Conservation (phyloP, 2,113 vertebrate species). For the Noturus placidus region DNA sequence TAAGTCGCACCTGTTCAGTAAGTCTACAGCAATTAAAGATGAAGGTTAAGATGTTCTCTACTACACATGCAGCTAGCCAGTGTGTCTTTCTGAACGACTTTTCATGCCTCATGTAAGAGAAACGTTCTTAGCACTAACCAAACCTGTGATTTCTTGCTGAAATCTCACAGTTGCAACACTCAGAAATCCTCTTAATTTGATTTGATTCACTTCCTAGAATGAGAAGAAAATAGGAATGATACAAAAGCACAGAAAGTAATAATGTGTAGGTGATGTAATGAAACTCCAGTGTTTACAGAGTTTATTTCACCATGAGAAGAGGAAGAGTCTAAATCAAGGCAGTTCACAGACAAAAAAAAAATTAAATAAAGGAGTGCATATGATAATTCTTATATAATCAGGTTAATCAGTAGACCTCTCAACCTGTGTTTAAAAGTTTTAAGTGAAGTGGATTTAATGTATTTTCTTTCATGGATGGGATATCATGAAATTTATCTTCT, state of each 20-base stretch:
- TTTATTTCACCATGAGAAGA: not conserved
- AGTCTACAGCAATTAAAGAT: not conserved
- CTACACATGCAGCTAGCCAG: not conserved
- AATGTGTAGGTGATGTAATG: not conserved
- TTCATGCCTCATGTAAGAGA: not conserved
- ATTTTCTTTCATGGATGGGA: not conserved
- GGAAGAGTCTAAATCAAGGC: not conserved
- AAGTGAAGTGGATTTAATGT: not conserved
- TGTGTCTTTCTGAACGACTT: not conserved
- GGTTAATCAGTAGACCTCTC: not conserved
- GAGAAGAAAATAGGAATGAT: not conserved
- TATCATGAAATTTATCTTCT: not conserved
- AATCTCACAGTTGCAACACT: not conserved
- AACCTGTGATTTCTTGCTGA: not conserved
- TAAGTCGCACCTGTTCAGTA: not conserved
- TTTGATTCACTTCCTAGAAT: not conserved
- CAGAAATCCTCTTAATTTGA: not conserved
- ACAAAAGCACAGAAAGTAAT: not conserved
- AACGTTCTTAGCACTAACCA: not conserved
- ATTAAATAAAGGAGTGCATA: not conserved
- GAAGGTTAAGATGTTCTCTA: not conserved
- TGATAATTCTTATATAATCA: not conserved
- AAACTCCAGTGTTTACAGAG: not conserved
- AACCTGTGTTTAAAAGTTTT: not conserved
- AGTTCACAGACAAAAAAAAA: not conserved